phyloP scores from a whole-genome alignment of 2,113 vertebrate genomes.

The Rhegmatorhina hoffmannsi region DNA sequence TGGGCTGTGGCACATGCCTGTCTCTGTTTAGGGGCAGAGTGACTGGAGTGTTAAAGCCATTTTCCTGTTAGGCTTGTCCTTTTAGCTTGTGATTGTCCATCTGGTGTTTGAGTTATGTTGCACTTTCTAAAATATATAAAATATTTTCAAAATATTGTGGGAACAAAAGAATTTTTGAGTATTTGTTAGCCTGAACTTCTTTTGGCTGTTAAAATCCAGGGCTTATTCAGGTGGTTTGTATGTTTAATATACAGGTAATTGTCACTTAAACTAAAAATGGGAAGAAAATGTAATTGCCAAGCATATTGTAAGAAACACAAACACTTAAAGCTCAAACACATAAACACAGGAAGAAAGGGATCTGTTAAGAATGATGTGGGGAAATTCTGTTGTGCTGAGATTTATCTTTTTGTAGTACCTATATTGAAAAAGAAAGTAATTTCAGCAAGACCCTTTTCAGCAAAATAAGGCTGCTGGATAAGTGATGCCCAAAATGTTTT shows the following conservation, averaged over 20 bases:
- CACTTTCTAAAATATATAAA: background rate
- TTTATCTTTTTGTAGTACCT: background rate
- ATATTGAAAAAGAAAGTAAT: fast-evolving
- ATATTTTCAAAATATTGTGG: background rate
- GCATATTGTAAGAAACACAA: background rate
- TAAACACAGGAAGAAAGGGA: background rate
- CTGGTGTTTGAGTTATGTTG: background rate
- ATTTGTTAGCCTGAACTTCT: background rate
- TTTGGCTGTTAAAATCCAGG: background rate
- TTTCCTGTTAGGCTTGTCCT: background rate
- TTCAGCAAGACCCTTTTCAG: background rate
- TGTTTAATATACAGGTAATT: background rate
- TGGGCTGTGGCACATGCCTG: background rate
- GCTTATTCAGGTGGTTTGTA: background rate
- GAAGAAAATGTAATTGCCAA: background rate
- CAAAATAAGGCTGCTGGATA: background rate
- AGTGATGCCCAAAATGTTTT: background rate
- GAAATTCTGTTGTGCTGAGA: background rate
- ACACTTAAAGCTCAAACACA: background rate
- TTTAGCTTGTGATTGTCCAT: background rate
- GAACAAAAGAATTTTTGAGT: background rate
- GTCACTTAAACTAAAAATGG: background rate
- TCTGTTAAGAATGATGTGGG: background rate
- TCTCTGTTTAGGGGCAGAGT: background rate
- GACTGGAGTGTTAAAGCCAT: fast-evolving